A percentile compares a stretch with the other conserved stretches of the same genome.
Evolutionary conservation across 2,888 invertebrate genomes (phyloP).

Genomic region (Agelastica alni): DNA sequence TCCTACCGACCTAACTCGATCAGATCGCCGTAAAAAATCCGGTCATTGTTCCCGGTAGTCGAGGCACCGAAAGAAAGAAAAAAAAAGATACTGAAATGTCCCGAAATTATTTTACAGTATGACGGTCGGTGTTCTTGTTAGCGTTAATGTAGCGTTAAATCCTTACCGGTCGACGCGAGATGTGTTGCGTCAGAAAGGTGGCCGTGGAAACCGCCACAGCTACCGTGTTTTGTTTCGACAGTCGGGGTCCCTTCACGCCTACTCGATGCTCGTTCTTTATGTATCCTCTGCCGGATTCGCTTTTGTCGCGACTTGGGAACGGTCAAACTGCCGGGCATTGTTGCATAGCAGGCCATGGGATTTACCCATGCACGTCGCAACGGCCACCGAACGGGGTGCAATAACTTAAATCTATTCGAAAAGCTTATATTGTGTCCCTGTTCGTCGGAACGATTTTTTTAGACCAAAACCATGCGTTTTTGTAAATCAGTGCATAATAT

Average conservation of each 20-base stretch:
- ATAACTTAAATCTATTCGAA: no score
- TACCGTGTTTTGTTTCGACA: conserved; percentile 13
- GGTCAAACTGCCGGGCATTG: neutral
- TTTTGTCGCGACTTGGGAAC: neutral
- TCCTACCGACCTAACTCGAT: neutral
- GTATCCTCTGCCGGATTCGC: neutral
- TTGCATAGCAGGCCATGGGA: neutral
- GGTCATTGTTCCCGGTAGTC: conserved; percentile 5
- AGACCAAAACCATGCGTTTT: no score
- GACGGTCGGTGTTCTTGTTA: conserved; percentile 3
- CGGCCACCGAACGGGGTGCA: no score
- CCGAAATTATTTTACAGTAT: neutral
- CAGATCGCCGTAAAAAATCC: conserved; percentile 18
- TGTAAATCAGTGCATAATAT: no score
- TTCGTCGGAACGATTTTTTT: no score
- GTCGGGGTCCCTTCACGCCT: conserved; percentile 31
- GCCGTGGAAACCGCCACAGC: conserved; percentile 31
- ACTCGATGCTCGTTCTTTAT: conserved; percentile 22
- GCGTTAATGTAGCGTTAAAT: conserved; percentile 34
- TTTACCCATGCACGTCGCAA: no score
- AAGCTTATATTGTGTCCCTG: no score
- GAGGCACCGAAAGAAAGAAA: neutral
- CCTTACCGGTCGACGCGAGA: conserved; percentile 23
- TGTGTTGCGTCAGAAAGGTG: conserved; percentile 34
- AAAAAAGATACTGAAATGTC: no score